phyloP scores from a whole-genome alignment of 2,113 vertebrate genomes.

The Apeltes quadracus region DNA sequence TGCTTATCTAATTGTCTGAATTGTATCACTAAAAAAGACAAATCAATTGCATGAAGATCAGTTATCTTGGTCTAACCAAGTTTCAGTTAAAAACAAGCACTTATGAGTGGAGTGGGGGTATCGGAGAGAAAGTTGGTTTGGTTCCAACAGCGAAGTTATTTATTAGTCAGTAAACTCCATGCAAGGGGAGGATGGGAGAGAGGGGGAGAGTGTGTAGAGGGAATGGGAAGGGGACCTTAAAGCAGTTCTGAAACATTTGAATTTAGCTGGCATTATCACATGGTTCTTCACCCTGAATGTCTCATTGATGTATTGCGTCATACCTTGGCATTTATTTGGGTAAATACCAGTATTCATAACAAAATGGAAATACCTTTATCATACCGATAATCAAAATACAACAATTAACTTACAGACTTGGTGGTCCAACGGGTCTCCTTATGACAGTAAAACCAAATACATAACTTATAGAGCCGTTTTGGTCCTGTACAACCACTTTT shows the following conservation, averaged over 20 bases:
- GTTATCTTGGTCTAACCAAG: no score
- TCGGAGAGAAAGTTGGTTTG: no score
- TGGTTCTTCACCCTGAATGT: not conserved
- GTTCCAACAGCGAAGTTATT: no score
- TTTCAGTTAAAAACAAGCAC: no score
- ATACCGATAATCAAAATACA: conserved; percentile 1
- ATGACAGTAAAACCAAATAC: not conserved
- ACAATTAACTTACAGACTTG: not conserved
- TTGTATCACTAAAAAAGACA: no score
- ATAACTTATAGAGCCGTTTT: not conserved
- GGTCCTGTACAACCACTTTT: conserved; percentile 11
- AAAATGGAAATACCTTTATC: not conserved
- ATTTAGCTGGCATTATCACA: not conserved
- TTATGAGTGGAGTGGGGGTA: no score
- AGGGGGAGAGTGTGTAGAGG: no score
- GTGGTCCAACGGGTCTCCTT: not conserved
- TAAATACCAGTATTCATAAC: conserved; percentile 2
- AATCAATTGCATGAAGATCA: no score
- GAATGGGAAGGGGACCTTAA: no score
- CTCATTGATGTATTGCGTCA: not conserved
- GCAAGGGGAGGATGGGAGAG: no score
- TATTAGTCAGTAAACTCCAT: no score
- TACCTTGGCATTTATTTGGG: not conserved
- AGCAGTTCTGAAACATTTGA: not conserved
- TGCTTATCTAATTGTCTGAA: no score